These are phyloP conservation scores for Phodopus roborovskii DNA, from an alignment of 2,113 vertebrate species.

Conservation along the genomic window DNA sequence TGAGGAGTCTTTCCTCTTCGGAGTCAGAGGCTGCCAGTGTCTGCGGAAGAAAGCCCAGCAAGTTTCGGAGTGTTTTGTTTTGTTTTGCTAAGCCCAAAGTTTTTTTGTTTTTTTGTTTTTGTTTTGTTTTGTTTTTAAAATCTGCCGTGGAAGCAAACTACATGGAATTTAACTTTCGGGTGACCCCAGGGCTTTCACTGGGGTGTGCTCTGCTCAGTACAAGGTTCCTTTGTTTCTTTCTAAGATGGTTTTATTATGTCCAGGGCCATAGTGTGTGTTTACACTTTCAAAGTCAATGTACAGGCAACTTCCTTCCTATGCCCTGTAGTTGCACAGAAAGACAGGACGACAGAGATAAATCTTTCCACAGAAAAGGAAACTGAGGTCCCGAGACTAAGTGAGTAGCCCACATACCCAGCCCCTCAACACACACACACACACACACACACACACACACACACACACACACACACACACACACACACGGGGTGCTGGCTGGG, in stretches of 20 bases:
- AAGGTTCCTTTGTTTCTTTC: constrained; percentile 13
- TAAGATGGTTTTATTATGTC: background rate
- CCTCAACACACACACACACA: background rate
- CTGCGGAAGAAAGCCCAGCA: background rate
- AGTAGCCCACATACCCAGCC: background rate
- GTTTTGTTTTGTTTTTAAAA: background rate
- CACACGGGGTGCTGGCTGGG: too few relatives aligned
- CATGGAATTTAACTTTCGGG: background rate
- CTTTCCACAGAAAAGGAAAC: constrained; percentile 14
- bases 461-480: background rate
- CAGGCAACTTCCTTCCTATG: background rate
- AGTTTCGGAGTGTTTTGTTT: constrained; percentile 48
- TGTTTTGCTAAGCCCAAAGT: background rate
- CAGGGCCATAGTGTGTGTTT: background rate
- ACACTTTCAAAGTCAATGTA: background rate
- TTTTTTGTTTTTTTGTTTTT: too few relatives aligned
- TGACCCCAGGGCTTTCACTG: background rate
- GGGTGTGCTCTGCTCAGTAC: background rate
- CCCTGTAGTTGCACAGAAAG: background rate
- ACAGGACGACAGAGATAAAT: background rate
- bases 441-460: background rate
- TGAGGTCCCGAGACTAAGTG: background rate
- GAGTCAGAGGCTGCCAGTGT: constrained; percentile 69
- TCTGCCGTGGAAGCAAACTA: constrained; percentile 23
- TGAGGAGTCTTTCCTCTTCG: constrained; percentile 54